Percentiles rank a stretch among this genome's conserved stretches.
Conservation (phyloP, 2,113 vertebrate genomes). For the Seriola quinqueradiata region DNA sequence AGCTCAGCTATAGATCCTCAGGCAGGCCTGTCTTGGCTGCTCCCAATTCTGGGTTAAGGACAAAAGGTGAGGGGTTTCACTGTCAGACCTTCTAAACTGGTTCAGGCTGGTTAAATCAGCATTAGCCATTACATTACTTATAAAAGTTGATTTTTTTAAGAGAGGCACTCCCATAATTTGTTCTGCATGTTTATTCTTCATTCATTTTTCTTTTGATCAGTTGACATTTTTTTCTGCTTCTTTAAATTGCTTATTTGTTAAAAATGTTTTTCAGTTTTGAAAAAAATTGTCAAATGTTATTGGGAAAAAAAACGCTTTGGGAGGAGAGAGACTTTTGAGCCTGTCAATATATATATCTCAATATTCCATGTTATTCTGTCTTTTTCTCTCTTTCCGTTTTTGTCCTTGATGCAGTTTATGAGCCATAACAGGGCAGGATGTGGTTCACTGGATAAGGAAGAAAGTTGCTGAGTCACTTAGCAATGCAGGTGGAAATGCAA, state of each 20-base stretch:
- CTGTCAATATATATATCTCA: not conserved
- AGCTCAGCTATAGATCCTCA: constrained; percentile 52
- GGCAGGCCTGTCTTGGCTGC: constrained; percentile 49
- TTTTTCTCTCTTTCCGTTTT: not conserved
- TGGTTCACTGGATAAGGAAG: not conserved
- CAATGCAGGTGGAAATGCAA: not conserved
- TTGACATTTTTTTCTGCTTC: not conserved
- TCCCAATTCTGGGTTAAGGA: constrained; percentile 33
- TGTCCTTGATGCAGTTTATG: not conserved
- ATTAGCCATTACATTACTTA: not conserved
- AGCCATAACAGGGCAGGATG: too few relatives aligned
- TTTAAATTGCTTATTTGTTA: not conserved
- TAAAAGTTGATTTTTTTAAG: not conserved
- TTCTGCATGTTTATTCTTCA: not conserved
- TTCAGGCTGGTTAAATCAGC: constrained; percentile 2
- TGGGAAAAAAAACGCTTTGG: not conserved
- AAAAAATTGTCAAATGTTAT: not conserved
- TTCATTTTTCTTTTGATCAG: not conserved
- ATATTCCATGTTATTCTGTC: not conserved
- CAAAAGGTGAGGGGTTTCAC: constrained; percentile 48
- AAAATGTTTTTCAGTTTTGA: not conserved
- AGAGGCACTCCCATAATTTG: not conserved
- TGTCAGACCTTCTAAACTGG: constrained; percentile 27
- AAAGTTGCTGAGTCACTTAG: constrained; percentile 5
- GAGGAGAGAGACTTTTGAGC: not conserved